Percentiles rank a stretch among this genome's conserved stretches.
Conservation (phyloP, 2,113 vertebrate species). For the Pluvialis apricaria region DNA sequence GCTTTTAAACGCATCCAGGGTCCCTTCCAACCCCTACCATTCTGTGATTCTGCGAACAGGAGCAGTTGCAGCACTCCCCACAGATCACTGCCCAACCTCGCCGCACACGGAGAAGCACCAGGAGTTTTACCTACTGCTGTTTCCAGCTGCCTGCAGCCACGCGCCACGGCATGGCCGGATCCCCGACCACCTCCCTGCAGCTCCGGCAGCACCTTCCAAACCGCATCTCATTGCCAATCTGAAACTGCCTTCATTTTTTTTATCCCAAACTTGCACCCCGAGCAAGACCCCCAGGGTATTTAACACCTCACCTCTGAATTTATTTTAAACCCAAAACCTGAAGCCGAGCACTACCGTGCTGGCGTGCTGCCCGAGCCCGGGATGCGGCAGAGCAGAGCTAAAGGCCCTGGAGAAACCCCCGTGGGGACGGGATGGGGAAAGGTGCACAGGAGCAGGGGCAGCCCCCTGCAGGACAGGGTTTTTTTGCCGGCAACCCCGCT, state of each 20-base stretch:
- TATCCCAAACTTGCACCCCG: accelerated
- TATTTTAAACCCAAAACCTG: background rate
- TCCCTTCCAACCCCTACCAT: no score
- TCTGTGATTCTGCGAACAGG: background rate
- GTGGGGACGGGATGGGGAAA: background rate
- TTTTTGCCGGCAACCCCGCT: background rate
- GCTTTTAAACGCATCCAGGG: no score
- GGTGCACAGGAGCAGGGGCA: accelerated
- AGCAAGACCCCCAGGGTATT: background rate
- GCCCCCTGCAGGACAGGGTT: accelerated
- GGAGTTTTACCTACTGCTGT: background rate
- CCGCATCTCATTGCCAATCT: accelerated
- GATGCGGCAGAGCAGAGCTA: background rate
- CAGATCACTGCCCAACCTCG: background rate
- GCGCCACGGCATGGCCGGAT: background rate
- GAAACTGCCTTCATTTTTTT: background rate
- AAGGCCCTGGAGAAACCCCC: background rate
- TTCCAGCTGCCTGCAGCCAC: no score
- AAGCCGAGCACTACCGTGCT: accelerated
- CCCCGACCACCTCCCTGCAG: background rate
- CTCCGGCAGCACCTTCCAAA: background rate
- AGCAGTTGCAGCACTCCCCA: background rate
- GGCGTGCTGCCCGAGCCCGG: accelerated
- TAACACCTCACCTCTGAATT: accelerated
- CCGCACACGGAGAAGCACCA: accelerated